Conservation (phyloP, 2,888 invertebrate species). For the Drosophila acutilabella region DNA sequence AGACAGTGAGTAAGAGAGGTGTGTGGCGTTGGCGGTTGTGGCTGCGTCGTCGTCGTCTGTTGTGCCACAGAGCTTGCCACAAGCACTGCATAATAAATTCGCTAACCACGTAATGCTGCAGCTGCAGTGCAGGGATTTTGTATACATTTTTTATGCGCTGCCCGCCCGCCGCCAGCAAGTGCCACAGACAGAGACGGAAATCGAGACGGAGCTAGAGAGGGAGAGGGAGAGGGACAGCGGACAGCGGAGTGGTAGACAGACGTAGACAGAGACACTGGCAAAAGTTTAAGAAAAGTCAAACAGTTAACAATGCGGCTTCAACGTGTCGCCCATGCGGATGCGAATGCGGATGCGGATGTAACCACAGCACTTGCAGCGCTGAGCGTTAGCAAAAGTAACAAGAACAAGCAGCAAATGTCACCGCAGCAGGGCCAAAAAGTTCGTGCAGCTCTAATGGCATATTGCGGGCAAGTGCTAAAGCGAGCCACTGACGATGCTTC, state of each 20-base stretch:
- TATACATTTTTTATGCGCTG: slow-evolving; percentile 80
- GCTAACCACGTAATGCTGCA: slow-evolving; percentile 84
- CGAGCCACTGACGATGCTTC: slow-evolving; percentile 45
- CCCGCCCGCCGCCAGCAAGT: slow-evolving; percentile 72
- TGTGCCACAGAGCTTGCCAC: slow-evolving; percentile 43
- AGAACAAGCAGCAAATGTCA: slow-evolving; percentile 19
- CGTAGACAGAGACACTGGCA: slow-evolving; percentile 55
- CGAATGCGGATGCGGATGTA: slow-evolving; percentile 42
- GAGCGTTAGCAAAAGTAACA: background rate
- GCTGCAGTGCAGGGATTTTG: slow-evolving; percentile 82
- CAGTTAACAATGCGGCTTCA: slow-evolving; percentile 81
- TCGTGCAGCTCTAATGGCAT: slow-evolving; percentile 67
- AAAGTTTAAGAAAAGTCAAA: slow-evolving; percentile 81
- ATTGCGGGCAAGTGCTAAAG: slow-evolving; percentile 68
- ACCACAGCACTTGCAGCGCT: slow-evolving; percentile 22
- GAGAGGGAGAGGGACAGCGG: slow-evolving; percentile 40
- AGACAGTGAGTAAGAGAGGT: background rate
- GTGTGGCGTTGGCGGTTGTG: slow-evolving; percentile 60
- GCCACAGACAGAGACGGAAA: slow-evolving; percentile 36
- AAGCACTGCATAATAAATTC: slow-evolving; percentile 83
- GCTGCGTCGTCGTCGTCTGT: slow-evolving; percentile 22
- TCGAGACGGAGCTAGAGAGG: background rate
- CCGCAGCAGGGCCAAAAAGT: slow-evolving; percentile 61
- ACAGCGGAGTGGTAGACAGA: background rate
- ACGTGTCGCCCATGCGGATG: slow-evolving; percentile 73